Evolutionary conservation across 1,140 invertebrate genomes (phyloP), one percentile per base, ranked within the genome.

Genomic region (Hesperophylax magnus): DNA sequence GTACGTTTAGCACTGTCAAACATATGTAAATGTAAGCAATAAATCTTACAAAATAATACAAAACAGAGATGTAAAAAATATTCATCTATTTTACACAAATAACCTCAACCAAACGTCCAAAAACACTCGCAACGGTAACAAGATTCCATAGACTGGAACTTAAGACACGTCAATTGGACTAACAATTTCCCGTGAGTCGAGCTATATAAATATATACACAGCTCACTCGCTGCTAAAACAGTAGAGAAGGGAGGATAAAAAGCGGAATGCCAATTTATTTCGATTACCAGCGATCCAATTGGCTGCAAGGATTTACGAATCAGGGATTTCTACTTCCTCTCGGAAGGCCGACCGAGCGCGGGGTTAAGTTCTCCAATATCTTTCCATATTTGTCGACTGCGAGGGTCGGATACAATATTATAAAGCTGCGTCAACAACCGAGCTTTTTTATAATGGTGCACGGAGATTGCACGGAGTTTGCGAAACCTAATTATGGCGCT

Each of bases 271-370:
- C 82, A 83, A 83, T 83, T 81, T 83, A 83, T 83, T 83, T 83
- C 82, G 82, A 83, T 83, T 83, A 81, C 82, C 77, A 80, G 74
- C 82, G 79, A 83, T 81, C 79, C 82, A 83, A 83, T 83, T 83
- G 82, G 79, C 74, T 79, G 72, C 61, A 77, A 47, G 82, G 82
- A 83, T 83, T 83, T 83, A 83, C 76, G 82, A 81, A 81, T 83
- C 77, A 77, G 72, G 82, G 78, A 77, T 81, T 83, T 80, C 67
- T 53, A 65, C 77, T 83, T 83, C 61, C 76, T 63, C 60, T 81
- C 67, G 34, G 71, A 53, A 80, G 56, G 39, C 72, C 54, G 14
- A 20, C 75, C 24, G 69, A 74, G 69, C 69, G n/a, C 7, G 47
- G 75, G 75, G 80, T 27, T 77, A 80, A 80, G 53, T 77, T 72